phyloP scores from a whole-genome alignment of 2,888 invertebrate genomes.

The Polydrusus tereticollis region DNA sequence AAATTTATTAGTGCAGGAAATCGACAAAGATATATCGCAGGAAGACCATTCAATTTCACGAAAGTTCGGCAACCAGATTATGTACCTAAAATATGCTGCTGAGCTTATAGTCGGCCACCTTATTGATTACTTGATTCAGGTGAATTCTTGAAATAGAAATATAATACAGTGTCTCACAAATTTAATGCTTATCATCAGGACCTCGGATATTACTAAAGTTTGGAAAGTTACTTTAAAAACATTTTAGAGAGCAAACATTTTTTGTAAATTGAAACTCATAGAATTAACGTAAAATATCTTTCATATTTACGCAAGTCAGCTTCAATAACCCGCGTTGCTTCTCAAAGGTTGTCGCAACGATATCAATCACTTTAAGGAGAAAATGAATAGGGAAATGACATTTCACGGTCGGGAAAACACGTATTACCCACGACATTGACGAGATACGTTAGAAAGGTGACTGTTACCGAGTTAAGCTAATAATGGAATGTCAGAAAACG shows the following conservation, averaged over 20 bases:
- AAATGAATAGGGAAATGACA: slow-evolving; percentile 12
- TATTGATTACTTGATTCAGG: background rate
- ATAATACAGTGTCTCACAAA: no score
- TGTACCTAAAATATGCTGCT: slow-evolving; percentile 4
- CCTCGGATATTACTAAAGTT: no score
- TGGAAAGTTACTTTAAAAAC: no score
- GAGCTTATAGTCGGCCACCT: background rate
- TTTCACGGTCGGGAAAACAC: slow-evolving; percentile 11
- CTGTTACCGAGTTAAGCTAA: background rate
- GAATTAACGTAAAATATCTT: background rate
- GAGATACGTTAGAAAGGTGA: background rate
- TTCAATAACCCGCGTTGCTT: background rate
- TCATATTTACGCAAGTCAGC: slow-evolving; percentile 9
- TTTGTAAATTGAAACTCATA: no score
- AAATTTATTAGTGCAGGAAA: slow-evolving; percentile 38
- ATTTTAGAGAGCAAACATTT: no score
- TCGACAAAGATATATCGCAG: slow-evolving; percentile 43
- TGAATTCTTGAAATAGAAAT: no score
- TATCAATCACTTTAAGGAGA: background rate
- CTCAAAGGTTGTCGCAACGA: background rate
- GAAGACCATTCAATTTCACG: slow-evolving; percentile 42
- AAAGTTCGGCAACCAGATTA: slow-evolving; percentile 11
- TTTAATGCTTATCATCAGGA: no score
- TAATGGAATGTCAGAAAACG: background rate
- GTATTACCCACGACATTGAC: background rate